Evolutionary conservation across 2,888 invertebrate species (phyloP), one percentile per base, ranked within the genome.

Genomic region (Zygaena filipendulae): DNA sequence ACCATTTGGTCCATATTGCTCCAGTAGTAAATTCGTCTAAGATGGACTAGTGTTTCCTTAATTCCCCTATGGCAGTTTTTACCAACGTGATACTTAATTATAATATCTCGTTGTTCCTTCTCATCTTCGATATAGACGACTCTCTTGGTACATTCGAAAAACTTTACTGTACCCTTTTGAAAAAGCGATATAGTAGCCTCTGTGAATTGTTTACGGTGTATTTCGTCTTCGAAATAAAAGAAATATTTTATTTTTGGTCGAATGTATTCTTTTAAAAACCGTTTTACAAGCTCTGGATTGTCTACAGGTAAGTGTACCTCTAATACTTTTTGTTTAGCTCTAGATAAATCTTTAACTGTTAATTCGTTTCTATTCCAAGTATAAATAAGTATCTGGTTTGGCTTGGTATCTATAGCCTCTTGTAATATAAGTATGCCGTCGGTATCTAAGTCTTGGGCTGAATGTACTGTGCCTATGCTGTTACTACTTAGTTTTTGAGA

Each of bases 71-170:
- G 36, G 21, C 29, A 27, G 5, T 18, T 36, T 14, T 33, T 33
- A 1, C 36, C 31, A 18, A 23, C 11, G 11, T 36, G 36, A 16
- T 31, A 25, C 29, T 34, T 32, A 12, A 18, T 6, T 3, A 37
- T 11, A 13, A 32, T 23, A 10, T 33, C 29, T 18, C 18, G 23
- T n/a, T 37, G 33, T 23, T 34, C 30, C 8, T 16, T 12, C 30
- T 33, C 36, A 8, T 33, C 20, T 7, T 26, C 19, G 3, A 36
- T 11, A 25, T 30, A 24, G 2, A 23, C 27, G 3, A 45, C 35
- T 8, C 45, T 14, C 31, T 48, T 30, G 1, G 43, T 44, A 25
- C 47, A 47, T 36, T 50, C 45, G 3, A 16, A 23, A 0, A 50
- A 14, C 8, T 45, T 33, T 4, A 39, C 21, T 3, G 38, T 12